Base-by-base conservation (phyloP, 2,113 vertebrate genomes). In the Emydocephalus ijimae region DNA sequence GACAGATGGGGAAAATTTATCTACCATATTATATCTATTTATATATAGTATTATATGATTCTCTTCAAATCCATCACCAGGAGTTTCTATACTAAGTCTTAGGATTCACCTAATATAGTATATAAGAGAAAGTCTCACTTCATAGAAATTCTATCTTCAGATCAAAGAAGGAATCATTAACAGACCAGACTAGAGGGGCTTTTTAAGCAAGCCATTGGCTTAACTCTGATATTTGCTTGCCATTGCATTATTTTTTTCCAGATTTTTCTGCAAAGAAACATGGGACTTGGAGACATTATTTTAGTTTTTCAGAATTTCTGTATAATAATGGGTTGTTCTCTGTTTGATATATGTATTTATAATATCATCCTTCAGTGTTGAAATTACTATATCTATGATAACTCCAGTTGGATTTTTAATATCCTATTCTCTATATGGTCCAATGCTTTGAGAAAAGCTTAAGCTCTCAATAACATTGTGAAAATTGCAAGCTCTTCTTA, bases 151-250 rank as follows among this genome's bases (percentile, higher is more conserved):
- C 26, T 8, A 23, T 52, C 11, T 89, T 6, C 9, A 26, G 57
- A 43, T 87, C 90, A 90, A 3, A 61, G n/a, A 43, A 29, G 0
- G 57, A 94, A 93, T 92, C 94, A 88, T 14, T 61, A 87, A 52
- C 92, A 12, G 64, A 92, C 93, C 92, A 92, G 11, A 23, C 0
- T 7, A 50, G 92, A 88, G 91, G 3, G 18, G 69, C 54, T 1
- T 6, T 43, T 90, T 91, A 50, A 1, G 1, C 86, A 5, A 50
- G 59, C 21, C 0, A 1, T 64, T 0, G 3, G 54, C 59, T 93
- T 29, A 91, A 93, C 56, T 87, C 91, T 94, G 94, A 94, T 93
- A 91, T 85, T 91, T 93, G 1, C 90, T 29, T 11, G 0, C 74
- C 52, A 61, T 85, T 74, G 88, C 93, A 92, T 93, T 93, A 48